Evolutionary conservation across 2,888 invertebrate species (phyloP).

Genomic region (Odontothrips loti): DNA sequence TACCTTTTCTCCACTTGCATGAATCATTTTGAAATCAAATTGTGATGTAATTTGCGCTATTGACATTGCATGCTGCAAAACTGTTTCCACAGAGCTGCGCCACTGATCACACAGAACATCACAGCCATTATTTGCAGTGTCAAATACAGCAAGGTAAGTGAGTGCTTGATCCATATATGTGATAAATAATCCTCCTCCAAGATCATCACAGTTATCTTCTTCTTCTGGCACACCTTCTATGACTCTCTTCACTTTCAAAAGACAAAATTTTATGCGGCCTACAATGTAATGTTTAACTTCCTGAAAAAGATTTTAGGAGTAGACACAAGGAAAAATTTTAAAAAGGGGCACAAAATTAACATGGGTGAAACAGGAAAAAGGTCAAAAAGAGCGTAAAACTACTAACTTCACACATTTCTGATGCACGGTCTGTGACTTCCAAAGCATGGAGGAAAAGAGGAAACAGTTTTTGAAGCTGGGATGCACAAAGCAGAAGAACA

Average conservation of each 20-base stretch:
- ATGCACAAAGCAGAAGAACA: not conserved
- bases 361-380: not conserved
- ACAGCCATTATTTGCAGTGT: not conserved
- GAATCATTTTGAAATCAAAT: not conserved
- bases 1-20: constrained; percentile 8
- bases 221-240: not conserved
- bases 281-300: not conserved
- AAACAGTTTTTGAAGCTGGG: not conserved
- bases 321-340: not conserved
- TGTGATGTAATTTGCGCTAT: not conserved
- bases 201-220: not conserved
- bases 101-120: not conserved
- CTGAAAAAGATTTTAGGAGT: not conserved
- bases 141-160: not conserved
- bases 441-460: not conserved
- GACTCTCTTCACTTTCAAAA: not conserved
- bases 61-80: not conserved
- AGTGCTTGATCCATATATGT: constrained; percentile 3
- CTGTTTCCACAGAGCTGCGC: not conserved
- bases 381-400: not conserved
- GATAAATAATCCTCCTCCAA: not conserved
- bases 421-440: not conserved
- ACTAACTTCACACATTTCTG: not conserved
- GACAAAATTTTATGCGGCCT: not conserved
- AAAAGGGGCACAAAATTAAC: too few relatives aligned